Evolutionary conservation across 2,888 invertebrate species (phyloP), one percentile per base, ranked within the genome.

Genomic region (Papilio gigon): DNA sequence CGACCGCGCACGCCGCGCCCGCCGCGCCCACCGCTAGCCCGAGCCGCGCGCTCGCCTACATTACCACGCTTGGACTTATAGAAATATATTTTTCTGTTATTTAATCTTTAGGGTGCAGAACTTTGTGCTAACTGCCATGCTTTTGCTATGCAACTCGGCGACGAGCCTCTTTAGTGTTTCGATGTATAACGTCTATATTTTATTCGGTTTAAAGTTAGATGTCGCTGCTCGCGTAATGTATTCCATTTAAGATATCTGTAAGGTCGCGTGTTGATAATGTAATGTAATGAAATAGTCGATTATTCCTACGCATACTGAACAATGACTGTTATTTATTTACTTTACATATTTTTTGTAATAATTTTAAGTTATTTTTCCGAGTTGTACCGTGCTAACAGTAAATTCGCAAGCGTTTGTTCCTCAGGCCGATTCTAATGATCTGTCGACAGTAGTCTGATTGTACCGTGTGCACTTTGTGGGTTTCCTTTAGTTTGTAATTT

Each of bases 261-360:
- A 90, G 88, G 87, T 83, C 83, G 88, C 87, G 88, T 89, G 85
- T 86, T 87, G 84, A 84, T 84, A 79, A 83, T 56, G 53, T 85
- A 81, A 82, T 81, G 81, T 85, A 84, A 84, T 83, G 76, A 82
- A 86, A 86, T 87, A 86, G 84, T 84, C 82, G 80, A 81, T 82
- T 88, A 88, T 87, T 84, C 84, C 81, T 84, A 82, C 81, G 84
- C 88, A 87, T 89, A 56, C 53, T 88, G 89, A 88, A 90, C 88
- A 84, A 89, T 87, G 88, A 90, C 87, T 90, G 89, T 89, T 91
- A 90, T 90, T 91, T 90, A 91, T 91, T 91, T 84, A 85, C 81
- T 86, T 84, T 84, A 74, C 61, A 67, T 78, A n/a, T 82, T 81
- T 79, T 84, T 82, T 84, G 79, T 81, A 77, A 79, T 82, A 82